Base-by-base conservation (phyloP, 2,797 vertebrate species). In the Pseudochromis fuscus region DNA sequence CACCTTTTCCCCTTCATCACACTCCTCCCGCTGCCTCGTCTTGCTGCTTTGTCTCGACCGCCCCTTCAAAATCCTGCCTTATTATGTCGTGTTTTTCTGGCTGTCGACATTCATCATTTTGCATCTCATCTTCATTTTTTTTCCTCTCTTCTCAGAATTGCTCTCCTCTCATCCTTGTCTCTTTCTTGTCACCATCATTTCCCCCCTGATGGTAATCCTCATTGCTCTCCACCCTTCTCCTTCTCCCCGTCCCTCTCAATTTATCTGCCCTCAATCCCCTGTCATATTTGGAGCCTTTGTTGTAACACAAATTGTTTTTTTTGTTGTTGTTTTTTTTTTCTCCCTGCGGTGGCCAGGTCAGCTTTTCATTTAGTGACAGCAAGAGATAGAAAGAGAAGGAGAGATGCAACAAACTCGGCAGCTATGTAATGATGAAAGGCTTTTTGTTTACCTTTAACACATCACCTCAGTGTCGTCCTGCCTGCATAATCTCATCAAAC, bases 231-330 rank as follows among this genome's bases (percentile, higher is more conserved):
- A 38, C 25, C 12, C 33, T 37, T 63, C 46, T 49, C 58, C 50
- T 48, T 40, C 60, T 35, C 68, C 40, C 49, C 19, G 4, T 72
- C 52, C 35, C 24, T 28, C 51, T 42, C 73, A 44, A 49, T 74
- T 81, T 44, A 64, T 79, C 79, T 13, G 52, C n/a, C 79, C 75
- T 85, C 74, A 87, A 88, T 88, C 79, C 79, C 48, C 42, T 68
- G 69, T 86, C 75, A 66, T 49, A 74, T 83, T 69, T 67, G 25
- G 31, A 70, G 77, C 70, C 69, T 73, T 84, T 80, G 68, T 80
- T 87, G 76, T 59, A 53, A 75, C 38, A 80, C 68, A 89, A 88
- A 90, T 84, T 75, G 82, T 81, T 91, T 90, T 88, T n/a, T n/a
- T n/a, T n/a, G n/a, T n/a, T n/a, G n/a, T 84, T 75, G 82, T 81